phyloP scores from a whole-genome alignment of 2,888 invertebrate genomes.

The Punctoribates punctum region DNA sequence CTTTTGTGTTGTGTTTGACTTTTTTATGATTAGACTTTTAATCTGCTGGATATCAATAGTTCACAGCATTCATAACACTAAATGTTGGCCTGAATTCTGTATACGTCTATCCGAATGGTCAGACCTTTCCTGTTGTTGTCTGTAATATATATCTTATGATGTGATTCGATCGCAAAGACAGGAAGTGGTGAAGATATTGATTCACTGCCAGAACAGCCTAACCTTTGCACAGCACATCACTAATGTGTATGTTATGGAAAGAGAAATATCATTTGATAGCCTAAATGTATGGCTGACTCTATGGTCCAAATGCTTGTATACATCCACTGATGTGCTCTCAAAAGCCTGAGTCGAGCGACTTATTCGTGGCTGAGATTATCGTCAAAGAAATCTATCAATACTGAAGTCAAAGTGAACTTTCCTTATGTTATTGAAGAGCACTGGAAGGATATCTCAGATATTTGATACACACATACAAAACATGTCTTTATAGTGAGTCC shows the following conservation, averaged over 20 bases:
- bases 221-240: background rate
- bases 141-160: constrained; percentile 13
- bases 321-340: background rate
- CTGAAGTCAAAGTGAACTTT: background rate
- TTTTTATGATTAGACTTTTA: constrained; percentile 24
- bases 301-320: constrained; percentile 24
- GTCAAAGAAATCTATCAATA: constrained; percentile 26
- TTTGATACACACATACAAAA: background rate
- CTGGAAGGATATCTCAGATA: background rate
- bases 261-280: background rate
- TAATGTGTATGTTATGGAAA: background rate
- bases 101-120: constrained; percentile 11
- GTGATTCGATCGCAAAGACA: constrained; percentile 9
- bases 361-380: constrained; percentile 35
- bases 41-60: background rate
- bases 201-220: background rate
- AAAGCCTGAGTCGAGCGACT: background rate
- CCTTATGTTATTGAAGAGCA: background rate
- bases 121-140: constrained; percentile 36
- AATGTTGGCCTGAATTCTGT: background rate
- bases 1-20: constrained; percentile 2
- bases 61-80: background rate
- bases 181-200: constrained; percentile 36
- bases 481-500: background rate
- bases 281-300: constrained; percentile 14